Base-by-base conservation (phyloP, 1,140 invertebrate species). In the Cyrtorhinus lividipennis region DNA sequence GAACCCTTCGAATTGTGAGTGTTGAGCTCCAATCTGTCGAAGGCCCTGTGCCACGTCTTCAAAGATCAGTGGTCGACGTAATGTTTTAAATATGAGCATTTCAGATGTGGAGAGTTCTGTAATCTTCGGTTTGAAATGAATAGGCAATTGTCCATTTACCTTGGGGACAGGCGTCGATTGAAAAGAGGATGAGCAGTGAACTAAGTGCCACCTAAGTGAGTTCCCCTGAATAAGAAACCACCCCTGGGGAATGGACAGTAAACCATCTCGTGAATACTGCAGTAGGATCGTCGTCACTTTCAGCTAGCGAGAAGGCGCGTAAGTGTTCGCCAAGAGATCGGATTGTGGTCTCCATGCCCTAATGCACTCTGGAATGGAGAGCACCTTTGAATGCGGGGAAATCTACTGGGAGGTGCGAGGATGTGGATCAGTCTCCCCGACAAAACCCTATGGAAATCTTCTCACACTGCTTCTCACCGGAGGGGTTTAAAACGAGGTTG, bases 301-400 rank as follows among this genome's bases (percentile, higher is more conserved):
- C 8, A 20, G 20, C 38, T 10, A 44, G n/a, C 38, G 38, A 44
- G 38, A 44, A 10, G 38, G 30, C 5, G 48, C 5, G 48, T 22
- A 53, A 53, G 48, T 53, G 48, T 53, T 53, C 48, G 48, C 48
- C 48, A 22, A 53, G 48, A 53, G 48, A 53, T 53, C 48, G 48
- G 48, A 53, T 53, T 53, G 48, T 20, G 48, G 48, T 53, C 48
- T 5, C 5, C 10, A 20, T 20, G 48, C 48, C 48, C 48, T 53
- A 53, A 53, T 53, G 48, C 48, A 53, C 48, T 53, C 48, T 8
- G 30, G 30, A 38, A 38, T 8, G 30, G 30, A 38, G n/a, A n/a
- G n/a, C n/a, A n/a, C n/a, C n/a, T n/a, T 20, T n/a, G 46, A n/a
- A 22, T 48, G 18, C 46, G 46, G 46, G 46, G 23, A 48, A 48